Evolutionary conservation across 92 coral and sea anemone species (phyloP), one percentile per base, ranked within the genome.

Genomic region (Parazoanthus atlanticus): DNA sequence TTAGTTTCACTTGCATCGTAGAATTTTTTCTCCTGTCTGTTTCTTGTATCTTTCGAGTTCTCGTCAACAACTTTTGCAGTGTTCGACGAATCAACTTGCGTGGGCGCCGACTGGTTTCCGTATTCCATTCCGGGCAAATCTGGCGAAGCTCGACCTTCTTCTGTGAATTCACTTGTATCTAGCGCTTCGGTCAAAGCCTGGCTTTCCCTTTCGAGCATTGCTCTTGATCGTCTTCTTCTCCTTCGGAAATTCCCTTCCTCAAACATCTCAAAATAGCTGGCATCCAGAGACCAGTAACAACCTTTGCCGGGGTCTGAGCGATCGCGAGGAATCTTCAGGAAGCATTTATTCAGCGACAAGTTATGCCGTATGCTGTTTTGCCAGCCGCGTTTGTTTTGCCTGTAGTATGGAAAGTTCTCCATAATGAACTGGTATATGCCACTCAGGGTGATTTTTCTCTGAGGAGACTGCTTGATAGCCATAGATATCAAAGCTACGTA

Each of bases 331-430:
- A 95, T 91, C 84, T 97, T 97, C 54, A 97, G 95, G 78, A 97
- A 97, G 89, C 99, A 97, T 88, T 97, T 96, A 88, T 97, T 97
- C 56, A 97, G 89, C 56, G 99, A 97, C 30, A 97, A 78, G 70
- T 97, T 97, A 81, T 97, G 99, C 28, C 99, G 89, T 26, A 97
- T 97, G 86, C 99, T 97, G 89, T 97, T 97, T 81, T 97, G 99
- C 99, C 99, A 97, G 12, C 99, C 99, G 7, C 99, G 91, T 85
- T 94, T 94, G 91, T 96, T 95, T 89, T 96, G 95, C 38, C 96
- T 92, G 88, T 97, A 97, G 81, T 97, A 97, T 19, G 99, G 99
- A 85, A 97, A 97, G 91, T 97, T 95, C 79, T 93, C 93, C 96
- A 95, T 95, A 81, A 97, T 97, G 64, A 95, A 97, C 86, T 97